These are phyloP conservation scores for Acanthornis magna DNA, from an alignment of 2,797 vertebrate genomes.

Conservation along the genomic window DNA sequence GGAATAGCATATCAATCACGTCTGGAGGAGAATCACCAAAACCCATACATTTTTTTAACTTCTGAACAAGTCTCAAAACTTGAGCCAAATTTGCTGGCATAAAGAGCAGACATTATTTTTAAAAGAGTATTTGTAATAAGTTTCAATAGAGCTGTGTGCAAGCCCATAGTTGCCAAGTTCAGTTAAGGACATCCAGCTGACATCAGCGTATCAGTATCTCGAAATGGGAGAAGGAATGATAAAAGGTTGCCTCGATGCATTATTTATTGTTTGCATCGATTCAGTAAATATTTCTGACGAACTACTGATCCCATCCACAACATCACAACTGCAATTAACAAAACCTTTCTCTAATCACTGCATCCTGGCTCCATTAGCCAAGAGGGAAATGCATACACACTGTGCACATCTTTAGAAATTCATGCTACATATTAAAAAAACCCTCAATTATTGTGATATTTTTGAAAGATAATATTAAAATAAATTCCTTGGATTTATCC, in stretches of 20 bases:
- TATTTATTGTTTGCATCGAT: background rate
- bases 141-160: background rate
- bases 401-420: background rate
- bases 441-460: background rate
- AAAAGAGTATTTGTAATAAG: background rate
- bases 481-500: background rate
- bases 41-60: background rate
- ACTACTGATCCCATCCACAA: background rate
- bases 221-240: background rate
- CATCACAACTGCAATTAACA: slow-evolving; percentile 2
- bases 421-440: background rate
- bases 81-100: background rate
- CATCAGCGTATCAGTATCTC: background rate
- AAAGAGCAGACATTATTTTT: background rate
- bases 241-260: background rate
- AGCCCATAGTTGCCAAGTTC: background rate
- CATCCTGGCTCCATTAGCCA: background rate
- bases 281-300: slow-evolving; percentile 29
- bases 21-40: background rate
- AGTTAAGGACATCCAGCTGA: background rate
- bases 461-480: background rate
- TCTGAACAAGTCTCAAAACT: background rate
- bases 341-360: background rate
- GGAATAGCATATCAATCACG: background rate
- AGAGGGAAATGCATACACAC: background rate